Evolutionary conservation across 2,888 invertebrate species (phyloP), one percentile per base, ranked within the genome.

Genomic region (Gasteruption jaculator): DNA sequence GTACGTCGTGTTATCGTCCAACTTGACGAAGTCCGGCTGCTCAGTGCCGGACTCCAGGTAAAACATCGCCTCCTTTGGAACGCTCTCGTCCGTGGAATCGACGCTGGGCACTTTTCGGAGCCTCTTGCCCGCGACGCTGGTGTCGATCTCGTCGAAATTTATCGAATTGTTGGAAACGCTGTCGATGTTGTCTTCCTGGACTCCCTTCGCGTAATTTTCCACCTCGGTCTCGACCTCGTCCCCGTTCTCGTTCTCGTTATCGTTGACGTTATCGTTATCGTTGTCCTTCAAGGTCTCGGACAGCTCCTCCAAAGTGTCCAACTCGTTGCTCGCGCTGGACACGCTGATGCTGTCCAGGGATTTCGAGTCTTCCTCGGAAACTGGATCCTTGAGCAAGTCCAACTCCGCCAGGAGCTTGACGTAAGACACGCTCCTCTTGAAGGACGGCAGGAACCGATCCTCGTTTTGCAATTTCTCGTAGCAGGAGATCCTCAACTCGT

Each of bases 401-500:
- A 89, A 65, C 56, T 88, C 87, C 33, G 82, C 80, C 29, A 89
- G 71, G 42, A 89, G 74, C 58, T 82, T 82, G 4, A 83, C 72
- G 61, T 88, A 89, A 1, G 79, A 74, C 43, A 76, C 73, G 46
- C 81, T 82, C 50, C 77, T 76, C 48, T 81, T 79, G 65, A 88
- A 88, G 1, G 79, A 74, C 1, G 80, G 80, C 38, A 82, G 71
- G 61, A 78, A 83, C 41, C 75, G 74, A 18, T 80, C 78, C 39
- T 84, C 80, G 31, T 67, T 75, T 58, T 77, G 73, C 16, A 71
- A 46, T 60, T 72, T 83, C 56, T 82, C 82, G 48, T 82, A 81
- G 19, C 86, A 78, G 38, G 78, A 79, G 46, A 78, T 75, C 70
- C 91, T 86, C 12, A 90, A 78, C 46, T 87, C 86, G 63, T 93